phyloP scores from a whole-genome alignment of 2,888 invertebrate genomes.

The Amiota communis region DNA sequence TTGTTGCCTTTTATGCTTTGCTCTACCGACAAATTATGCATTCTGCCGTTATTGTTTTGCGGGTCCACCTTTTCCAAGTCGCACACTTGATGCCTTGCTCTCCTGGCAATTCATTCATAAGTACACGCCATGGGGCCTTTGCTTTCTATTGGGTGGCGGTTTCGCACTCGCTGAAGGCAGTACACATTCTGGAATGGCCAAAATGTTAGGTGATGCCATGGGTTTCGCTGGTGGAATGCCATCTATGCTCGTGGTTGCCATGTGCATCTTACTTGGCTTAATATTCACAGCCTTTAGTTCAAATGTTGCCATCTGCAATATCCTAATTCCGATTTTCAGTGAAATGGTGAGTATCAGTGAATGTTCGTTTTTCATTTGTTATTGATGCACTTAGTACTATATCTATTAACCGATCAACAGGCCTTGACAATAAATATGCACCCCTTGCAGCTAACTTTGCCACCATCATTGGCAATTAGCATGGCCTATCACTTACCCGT shows the following conservation, averaged over 20 bases:
- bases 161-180: slow-evolving; percentile 91
- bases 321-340: slow-evolving; percentile 85
- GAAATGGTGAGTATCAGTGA: slow-evolving; percentile 75
- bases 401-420: slow-evolving; percentile 70
- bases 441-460: slow-evolving; percentile 89
- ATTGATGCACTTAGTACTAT: neutral
- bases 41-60: slow-evolving; percentile 79
- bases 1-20: slow-evolving; percentile 84
- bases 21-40: slow-evolving; percentile 83
- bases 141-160: slow-evolving; percentile 89
- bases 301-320: slow-evolving; percentile 90
- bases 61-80: slow-evolving; percentile 48
- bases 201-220: slow-evolving; percentile 82
- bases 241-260: slow-evolving; percentile 77
- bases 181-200: slow-evolving; percentile 83
- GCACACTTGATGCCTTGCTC: slow-evolving; percentile 77
- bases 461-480: slow-evolving; percentile 87
- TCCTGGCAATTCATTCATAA: slow-evolving; percentile 87
- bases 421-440: slow-evolving; percentile 81
- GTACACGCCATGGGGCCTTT: slow-evolving; percentile 89
- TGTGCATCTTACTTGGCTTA: slow-evolving; percentile 81
- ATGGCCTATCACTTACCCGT: slow-evolving; percentile 94
- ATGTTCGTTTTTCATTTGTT: neutral
- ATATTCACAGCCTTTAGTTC: slow-evolving; percentile 83
- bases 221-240: slow-evolving; percentile 77